Evolutionary conservation across 1,140 invertebrate species (phyloP).

Genomic region (Hesperophylax magnus): DNA sequence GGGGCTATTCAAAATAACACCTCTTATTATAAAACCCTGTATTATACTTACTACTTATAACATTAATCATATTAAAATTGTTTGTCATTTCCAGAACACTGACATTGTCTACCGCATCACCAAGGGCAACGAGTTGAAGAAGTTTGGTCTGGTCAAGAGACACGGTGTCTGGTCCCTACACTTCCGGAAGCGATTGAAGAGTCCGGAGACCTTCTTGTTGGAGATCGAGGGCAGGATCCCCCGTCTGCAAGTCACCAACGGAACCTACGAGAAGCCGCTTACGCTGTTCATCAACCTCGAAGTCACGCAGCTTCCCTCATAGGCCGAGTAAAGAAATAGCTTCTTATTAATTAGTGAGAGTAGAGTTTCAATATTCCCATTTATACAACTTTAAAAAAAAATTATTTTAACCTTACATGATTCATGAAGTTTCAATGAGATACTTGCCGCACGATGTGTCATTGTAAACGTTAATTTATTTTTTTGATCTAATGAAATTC

Average conservation of each 20-base stretch:
- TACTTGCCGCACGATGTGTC: no score
- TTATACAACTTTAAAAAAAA: no score
- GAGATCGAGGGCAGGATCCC: conserved; percentile 70
- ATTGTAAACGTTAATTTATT: no score
- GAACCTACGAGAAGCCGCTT: conserved; percentile 72
- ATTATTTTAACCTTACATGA: no score
- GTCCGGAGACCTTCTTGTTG: conserved; percentile 71
- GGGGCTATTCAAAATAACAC: no score
- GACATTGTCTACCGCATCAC: conserved; percentile 78
- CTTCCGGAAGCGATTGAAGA: conserved; percentile 73
- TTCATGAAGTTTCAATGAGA: no score
- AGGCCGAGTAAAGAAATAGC: not conserved
- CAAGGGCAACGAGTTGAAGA: conserved; percentile 75
- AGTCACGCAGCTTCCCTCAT: conserved; percentile 50
- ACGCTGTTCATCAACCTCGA: conserved; percentile 54
- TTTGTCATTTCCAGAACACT: conserved; percentile 62
- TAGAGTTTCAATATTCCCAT: no score
- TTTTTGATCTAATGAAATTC: no score
- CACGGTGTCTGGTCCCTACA: conserved; percentile 77
- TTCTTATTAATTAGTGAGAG: no score
- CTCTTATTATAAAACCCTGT: no score
- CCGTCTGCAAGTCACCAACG: conserved; percentile 59
- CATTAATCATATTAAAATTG: not conserved
- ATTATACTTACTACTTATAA: no score
- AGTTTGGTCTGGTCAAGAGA: conserved; percentile 77